Percentiles rank a stretch among this genome's conserved stretches.
These are phyloP conservation scores for Nilaparvata lugens DNA, from an alignment of 1,140 invertebrate genomes.

Conservation along the genomic window DNA sequence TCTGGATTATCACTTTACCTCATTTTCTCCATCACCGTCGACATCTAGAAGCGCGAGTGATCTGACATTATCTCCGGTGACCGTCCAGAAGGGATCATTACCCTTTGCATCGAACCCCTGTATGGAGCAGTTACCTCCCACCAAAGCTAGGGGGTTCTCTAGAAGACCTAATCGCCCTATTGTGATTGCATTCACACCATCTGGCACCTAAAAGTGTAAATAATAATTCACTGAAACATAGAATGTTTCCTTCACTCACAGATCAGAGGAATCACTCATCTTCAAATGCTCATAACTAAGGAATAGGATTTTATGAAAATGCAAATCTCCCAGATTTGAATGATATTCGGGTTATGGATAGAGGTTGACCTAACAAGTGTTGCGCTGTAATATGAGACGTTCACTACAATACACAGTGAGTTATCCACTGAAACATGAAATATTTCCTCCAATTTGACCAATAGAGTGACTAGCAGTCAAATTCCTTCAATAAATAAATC, in stretches of 20 bases:
- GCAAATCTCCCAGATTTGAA: too few relatives aligned
- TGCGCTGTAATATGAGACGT: too few relatives aligned
- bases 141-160: slow-evolving; percentile 55
- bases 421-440: not conserved
- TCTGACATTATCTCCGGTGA: slow-evolving; percentile 81
- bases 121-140: slow-evolving; percentile 84
- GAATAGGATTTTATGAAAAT: too few relatives aligned
- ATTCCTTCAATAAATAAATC: too few relatives aligned
- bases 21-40: slow-evolving; percentile 75
- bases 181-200: slow-evolving; percentile 72
- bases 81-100: slow-evolving; percentile 84
- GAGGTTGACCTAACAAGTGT: too few relatives aligned
- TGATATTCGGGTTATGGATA: too few relatives aligned
- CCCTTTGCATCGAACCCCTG: slow-evolving; percentile 73
- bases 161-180: slow-evolving; percentile 60
- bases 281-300: too few relatives aligned
- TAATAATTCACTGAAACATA: not conserved
- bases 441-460: not conserved
- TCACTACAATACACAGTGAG: too few relatives aligned
- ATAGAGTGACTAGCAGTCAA: too few relatives aligned
- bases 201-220: slow-evolving; percentile 40
- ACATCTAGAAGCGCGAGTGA: slow-evolving; percentile 74
- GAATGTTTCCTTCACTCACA: too few relatives aligned
- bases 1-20: slow-evolving; percentile 49
- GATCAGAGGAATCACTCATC: too few relatives aligned